Percentiles rank a stretch among this genome's conserved stretches.
Evolutionary conservation across 2,797 vertebrate genomes (phyloP).

Genomic region (Pristis pectinata): DNA sequence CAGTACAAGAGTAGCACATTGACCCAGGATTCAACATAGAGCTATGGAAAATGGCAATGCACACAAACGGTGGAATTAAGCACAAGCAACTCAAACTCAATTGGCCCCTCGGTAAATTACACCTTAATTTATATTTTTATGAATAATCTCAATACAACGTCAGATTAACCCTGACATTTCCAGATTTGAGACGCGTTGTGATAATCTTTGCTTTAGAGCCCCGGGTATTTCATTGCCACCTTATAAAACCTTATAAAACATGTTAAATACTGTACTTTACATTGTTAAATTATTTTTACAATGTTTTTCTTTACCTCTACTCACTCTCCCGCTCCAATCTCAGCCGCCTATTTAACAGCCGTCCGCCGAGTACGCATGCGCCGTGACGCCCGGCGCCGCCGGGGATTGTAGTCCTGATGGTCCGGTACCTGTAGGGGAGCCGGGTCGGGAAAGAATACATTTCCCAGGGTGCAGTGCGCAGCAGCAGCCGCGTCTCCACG

Average conservation of each 20-base stretch:
- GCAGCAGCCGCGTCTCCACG: background rate
- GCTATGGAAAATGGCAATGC: background rate
- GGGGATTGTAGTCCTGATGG: background rate
- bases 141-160: background rate
- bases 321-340: conserved; percentile 7
- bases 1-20: no score
- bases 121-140: background rate
- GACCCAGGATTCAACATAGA: background rate
- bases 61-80: background rate
- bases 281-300: background rate
- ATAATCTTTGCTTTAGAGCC: background rate
- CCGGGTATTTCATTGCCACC: no score
- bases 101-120: background rate
- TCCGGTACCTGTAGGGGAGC: no score
- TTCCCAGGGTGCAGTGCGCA: background rate
- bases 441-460: background rate
- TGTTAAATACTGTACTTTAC: background rate
- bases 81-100: background rate
- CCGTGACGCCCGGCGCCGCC: background rate
- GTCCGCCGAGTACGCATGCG: background rate
- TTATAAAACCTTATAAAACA: background rate
- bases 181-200: background rate
- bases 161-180: background rate
- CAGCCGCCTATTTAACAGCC: conserved; percentile 21
- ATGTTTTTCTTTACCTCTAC: background rate